Conservation (phyloP, 2,113 vertebrate genomes). For the Tetrao urogallus region DNA sequence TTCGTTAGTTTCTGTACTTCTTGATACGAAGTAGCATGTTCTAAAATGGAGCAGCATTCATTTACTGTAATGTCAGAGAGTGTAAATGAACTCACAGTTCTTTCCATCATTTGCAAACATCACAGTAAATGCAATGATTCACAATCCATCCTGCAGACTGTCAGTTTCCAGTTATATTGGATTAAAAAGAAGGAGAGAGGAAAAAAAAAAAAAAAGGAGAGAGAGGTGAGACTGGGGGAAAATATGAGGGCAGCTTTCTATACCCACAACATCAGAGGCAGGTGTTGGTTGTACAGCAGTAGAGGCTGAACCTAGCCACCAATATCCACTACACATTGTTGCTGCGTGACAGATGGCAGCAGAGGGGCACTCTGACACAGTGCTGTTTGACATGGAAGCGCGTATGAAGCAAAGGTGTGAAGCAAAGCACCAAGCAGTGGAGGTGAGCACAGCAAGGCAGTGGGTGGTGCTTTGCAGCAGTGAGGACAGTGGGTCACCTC, state of each 20-base stretch:
- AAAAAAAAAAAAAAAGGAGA: not conserved
- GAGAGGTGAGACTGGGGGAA: not conserved
- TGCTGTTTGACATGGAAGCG: too few species aligned
- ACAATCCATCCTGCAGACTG: not conserved
- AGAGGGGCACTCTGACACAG: too few species aligned
- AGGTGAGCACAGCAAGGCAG: not conserved
- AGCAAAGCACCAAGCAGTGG: not conserved
- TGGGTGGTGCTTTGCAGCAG: not conserved
- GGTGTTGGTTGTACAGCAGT: too few species aligned
- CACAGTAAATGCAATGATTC: not conserved
- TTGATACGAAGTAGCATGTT: not conserved
- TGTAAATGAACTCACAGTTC: not conserved
- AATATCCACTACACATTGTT: too few species aligned
- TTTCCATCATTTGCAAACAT: not conserved
- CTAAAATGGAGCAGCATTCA: not conserved
- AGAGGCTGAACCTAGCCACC: too few species aligned
- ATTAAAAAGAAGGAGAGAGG: not conserved
- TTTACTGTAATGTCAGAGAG: not conserved
- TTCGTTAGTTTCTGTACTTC: not conserved
- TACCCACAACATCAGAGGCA: too few species aligned
- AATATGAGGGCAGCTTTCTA: not conserved
- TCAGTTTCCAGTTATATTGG: not conserved
- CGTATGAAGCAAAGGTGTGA: not conserved
- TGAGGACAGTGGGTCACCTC: not conserved
- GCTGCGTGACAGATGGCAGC: too few species aligned